Conservation (phyloP, 1,140 invertebrate species). For the Ceratoteleas bidentatus region DNA sequence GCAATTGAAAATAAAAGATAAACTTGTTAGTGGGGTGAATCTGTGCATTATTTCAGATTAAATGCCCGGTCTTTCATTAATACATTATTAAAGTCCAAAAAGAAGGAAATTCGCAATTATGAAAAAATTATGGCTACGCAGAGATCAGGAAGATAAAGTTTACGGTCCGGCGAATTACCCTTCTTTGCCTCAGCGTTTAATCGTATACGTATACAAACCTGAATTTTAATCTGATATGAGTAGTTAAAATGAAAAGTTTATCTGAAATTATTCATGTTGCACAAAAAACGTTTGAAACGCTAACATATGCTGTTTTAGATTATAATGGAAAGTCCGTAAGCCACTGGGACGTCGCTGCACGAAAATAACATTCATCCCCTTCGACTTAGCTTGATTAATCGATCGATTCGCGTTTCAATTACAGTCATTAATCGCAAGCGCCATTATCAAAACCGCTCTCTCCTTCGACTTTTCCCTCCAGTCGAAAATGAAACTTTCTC, state of each 20-base stretch:
- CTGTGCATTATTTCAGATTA: constrained; percentile 33
- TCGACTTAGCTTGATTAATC: constrained; percentile 5
- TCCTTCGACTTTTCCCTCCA: too few relatives aligned
- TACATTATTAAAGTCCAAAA: constrained; percentile 35
- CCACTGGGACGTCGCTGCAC: constrained; percentile 16
- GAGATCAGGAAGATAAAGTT: constrained; percentile 37
- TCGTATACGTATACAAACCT: constrained; percentile 25
- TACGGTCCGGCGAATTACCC: constrained; percentile 27
- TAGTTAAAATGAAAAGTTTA: constrained; percentile 33
- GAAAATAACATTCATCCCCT: constrained; percentile 22
- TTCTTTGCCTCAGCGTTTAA: constrained; percentile 31
- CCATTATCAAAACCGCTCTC: too few relatives aligned
- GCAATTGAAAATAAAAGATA: constrained; percentile 30
- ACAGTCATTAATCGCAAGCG: constrained; percentile 17
- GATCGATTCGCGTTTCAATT: neutral
- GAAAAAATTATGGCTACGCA: constrained; percentile 30
- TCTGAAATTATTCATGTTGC: constrained; percentile 5
- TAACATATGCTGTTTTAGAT: constrained; percentile 33
- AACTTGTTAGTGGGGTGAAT: constrained; percentile 15
- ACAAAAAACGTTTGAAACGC: constrained; percentile 21
- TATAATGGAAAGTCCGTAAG: constrained; percentile 23
- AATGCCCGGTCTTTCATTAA: constrained; percentile 28
- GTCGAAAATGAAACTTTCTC: too few relatives aligned
- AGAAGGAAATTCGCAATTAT: constrained; percentile 34
- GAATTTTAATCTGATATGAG: constrained; percentile 35